Base-by-base conservation (phyloP, 1,140 invertebrate species). In the Anagrus nilaparvatae region DNA sequence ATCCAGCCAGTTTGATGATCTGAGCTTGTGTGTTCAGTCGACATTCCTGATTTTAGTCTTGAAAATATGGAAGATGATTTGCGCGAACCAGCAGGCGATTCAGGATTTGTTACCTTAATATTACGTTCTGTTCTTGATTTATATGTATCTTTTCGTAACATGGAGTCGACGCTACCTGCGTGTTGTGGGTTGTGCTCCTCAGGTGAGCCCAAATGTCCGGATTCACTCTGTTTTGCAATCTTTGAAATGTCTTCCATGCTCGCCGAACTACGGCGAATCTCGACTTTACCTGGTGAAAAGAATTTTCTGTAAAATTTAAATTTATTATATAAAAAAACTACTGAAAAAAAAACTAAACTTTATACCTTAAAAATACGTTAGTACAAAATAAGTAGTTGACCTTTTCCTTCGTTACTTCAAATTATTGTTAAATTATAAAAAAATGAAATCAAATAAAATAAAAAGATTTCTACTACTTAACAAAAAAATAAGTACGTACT, bases 241-340 rank as follows among this genome's bases (percentile, higher is more conserved):
- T 66, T 65, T 10, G 65, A 65, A 20, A 67, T 69, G 25, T 67
- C 64, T 38, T 69, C 66, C 66, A 67, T 69, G 20, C 64, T 67
- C 1, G 64, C 66, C 0, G 64, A 66, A 33, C 66, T 69, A 9
- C 64, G 51, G 10, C 66, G 48, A 16, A 69, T 69, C 34, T 66
- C 64, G 5, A 67, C 44, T 27, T 65, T 66, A 1, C 53, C 56
- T 10, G 56, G 21, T 19, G 6, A 30, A 45, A 39, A 35, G 4
- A 35, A 34, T 2, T 35, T 34, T 35, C 3, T 24, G 20, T 27
- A n/a, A 42, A 41, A 20, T 28, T 28, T 7, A 24, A 16, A 25
- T 21, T 3, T 19, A 25, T 28, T 33, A 23, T 19, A 20, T 13
- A 14, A 24, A 36, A n/a, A n/a, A n/a, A n/a, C n/a, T n/a, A n/a